These are phyloP conservation scores for Bombus picipes DNA, from an alignment of 1,140 invertebrate species.

Conservation along the genomic window DNA sequence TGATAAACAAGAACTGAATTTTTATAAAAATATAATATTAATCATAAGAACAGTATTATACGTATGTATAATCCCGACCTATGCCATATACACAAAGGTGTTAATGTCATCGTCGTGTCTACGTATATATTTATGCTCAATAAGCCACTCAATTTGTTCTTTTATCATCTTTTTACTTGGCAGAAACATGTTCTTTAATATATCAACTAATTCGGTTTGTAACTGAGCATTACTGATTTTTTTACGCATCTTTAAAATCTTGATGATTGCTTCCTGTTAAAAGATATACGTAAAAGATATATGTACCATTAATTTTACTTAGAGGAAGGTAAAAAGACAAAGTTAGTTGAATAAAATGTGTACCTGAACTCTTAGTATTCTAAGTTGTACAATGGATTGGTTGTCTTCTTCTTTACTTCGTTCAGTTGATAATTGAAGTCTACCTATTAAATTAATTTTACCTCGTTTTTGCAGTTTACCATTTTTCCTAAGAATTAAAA, in stretches of 20 bases:
- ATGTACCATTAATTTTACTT: slow-evolving; percentile 28
- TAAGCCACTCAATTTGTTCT: slow-evolving; percentile 99
- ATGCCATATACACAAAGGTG: slow-evolving; percentile 99
- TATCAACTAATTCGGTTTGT: slow-evolving; percentile 98
- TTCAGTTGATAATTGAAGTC: slow-evolving; percentile 97
- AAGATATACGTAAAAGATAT: background rate
- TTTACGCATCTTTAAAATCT: slow-evolving; percentile 99
- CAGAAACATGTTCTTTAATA: slow-evolving; percentile 99
- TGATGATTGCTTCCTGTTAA: slow-evolving; percentile 97
- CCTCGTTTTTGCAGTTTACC: slow-evolving; percentile 96
- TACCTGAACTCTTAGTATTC: slow-evolving; percentile 94
- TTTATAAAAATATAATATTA: slow-evolving; percentile 77
- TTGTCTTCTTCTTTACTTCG: slow-evolving; percentile 98
- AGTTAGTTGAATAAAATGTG: slow-evolving; percentile 34
- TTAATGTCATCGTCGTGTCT: slow-evolving; percentile 98
- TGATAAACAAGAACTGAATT: slow-evolving; percentile 60
- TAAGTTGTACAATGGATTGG: slow-evolving; percentile 97
- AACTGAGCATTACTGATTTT: slow-evolving; percentile 95
- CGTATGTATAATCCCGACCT: slow-evolving; percentile 75
- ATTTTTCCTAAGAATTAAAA: slow-evolving; percentile 89
- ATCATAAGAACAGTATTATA: slow-evolving; percentile 58
- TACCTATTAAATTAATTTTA: slow-evolving; percentile 96
- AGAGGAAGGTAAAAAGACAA: background rate
- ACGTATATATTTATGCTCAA: slow-evolving; percentile 98
- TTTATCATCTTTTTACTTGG: slow-evolving; percentile 99